Base-by-base conservation (phyloP, 1,140 invertebrate species). In the Neodiprion fabricii region DNA sequence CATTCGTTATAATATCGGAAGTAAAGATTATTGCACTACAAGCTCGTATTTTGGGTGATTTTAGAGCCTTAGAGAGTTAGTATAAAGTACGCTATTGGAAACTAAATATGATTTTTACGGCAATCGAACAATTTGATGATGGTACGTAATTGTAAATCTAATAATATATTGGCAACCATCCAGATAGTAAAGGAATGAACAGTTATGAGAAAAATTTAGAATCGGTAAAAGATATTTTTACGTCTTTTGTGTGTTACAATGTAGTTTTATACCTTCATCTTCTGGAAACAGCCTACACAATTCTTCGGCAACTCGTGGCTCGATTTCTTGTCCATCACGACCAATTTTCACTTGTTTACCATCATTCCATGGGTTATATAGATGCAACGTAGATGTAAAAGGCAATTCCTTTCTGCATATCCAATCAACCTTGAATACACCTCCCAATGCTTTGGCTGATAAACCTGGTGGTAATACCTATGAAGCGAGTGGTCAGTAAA, bases 321-420 rank as follows among this genome's bases (percentile, higher is more conserved):
- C 97, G 76, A 99, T 97, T 91, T 98, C 97, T 91, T 99, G 98
- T 17, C 98, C 98, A 91, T 99, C 98, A 80, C 98, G 91, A 14
- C 97, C 98, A 84, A 99, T 99, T 91, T 99, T 99, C 0, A 99
- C 97, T 71, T 97, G 97, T 89, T 99, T 99, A 49, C 97, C 96
- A 86, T 99, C 97, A 91, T 99, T 99, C 97, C 97, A 99, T 7
- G 96, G 94, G 91, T 99, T 99, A 82, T 97, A 97, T 40, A 99
- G 89, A 88, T 99, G 97, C 77, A 96, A 91, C 1, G 97, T 98
- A 76, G 95, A 95, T 74, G 93, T 95, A 81, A 99, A 99, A 11
- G 96, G 93, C 70, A 99, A 89, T 85, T 99, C 98, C 82, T 97
- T 96, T 82, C 96, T 93, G 82, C 96, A 98, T 74, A 99, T 96